Evolutionary conservation across 1,140 invertebrate genomes (phyloP).

Genomic region (Ectropis grisescens): DNA sequence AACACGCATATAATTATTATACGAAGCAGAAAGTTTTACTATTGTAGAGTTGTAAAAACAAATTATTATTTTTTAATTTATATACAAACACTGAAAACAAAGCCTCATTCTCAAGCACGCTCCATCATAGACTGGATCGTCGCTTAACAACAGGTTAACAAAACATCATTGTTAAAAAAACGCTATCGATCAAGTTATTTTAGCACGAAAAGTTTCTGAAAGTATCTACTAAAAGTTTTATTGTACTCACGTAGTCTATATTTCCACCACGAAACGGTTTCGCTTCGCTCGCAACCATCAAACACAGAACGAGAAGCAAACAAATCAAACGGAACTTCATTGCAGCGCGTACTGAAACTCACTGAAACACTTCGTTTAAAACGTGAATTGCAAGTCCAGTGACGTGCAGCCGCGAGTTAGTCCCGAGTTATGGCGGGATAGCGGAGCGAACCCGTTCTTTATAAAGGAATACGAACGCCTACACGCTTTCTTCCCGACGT

Average conservation of each 20-base stretch:
- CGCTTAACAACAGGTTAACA: too few species aligned
- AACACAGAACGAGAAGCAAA: constrained; percentile 27
- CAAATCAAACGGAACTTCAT: constrained; percentile 23
- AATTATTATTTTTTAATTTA: too few species aligned
- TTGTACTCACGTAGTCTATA: constrained; percentile 49
- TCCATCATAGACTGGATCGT: too few species aligned
- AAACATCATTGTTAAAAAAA: too few species aligned
- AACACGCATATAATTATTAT: too few species aligned
- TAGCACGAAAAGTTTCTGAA: too few species aligned
- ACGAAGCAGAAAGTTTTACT: too few species aligned
- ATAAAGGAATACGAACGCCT: constrained; percentile 33
- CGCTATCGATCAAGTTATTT: too few species aligned
- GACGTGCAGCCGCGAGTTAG: constrained; percentile 7
- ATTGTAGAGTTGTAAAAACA: too few species aligned
- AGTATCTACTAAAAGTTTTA: too few species aligned
- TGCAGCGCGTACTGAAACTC: constrained; percentile 7
- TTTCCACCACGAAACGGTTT: constrained; percentile 25
- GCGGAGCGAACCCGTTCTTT: constrained; percentile 21
- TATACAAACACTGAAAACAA: too few species aligned
- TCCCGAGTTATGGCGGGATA: constrained; percentile 23
- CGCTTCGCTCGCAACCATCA: constrained; percentile 17
- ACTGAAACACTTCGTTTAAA: not conserved
- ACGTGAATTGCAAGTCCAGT: not conserved
- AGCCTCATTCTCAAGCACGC: too few species aligned
- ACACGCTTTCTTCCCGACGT: constrained; percentile 26